Evolutionary conservation across 2,113 vertebrate species (phyloP).

Genomic region (Actenoides hombroni): DNA sequence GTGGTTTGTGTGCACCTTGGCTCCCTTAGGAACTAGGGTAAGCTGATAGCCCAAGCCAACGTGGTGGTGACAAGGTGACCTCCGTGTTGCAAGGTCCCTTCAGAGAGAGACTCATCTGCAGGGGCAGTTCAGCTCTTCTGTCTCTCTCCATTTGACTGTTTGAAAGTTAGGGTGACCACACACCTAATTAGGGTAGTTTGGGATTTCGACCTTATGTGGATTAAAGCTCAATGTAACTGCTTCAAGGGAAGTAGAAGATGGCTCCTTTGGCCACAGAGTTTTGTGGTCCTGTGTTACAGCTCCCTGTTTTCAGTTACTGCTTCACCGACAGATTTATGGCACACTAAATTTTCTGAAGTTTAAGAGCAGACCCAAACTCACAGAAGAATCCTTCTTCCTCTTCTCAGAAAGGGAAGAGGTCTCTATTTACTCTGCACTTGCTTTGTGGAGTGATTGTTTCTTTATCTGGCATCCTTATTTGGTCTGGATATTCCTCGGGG

Average conservation of each 20-base stretch:
- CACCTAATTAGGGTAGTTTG: not conserved
- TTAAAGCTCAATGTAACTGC: not conserved
- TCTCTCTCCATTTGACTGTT: not conserved
- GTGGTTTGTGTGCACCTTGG: fast-evolving
- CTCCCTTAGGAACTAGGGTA: not conserved
- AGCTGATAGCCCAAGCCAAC: not conserved
- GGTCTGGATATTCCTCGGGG: not conserved
- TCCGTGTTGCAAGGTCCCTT: not conserved
- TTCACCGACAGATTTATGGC: not conserved
- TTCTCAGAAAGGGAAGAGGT: not conserved
- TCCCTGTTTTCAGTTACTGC: not conserved
- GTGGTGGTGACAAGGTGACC: not conserved
- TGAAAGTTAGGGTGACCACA: not conserved
- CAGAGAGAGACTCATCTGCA: not conserved
- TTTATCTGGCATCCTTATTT: not conserved
- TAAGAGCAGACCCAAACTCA: not conserved
- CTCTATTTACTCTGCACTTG: not conserved
- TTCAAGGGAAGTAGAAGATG: not conserved
- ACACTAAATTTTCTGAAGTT: not conserved
- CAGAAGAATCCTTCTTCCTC: not conserved
- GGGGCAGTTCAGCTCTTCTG: not conserved
- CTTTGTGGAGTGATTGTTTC: not conserved
- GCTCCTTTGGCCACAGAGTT: not conserved
- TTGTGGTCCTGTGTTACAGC: not conserved
- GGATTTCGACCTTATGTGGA: not conserved